Evolutionary conservation across 2,888 invertebrate species (phyloP), one percentile per base, ranked within the genome.

Genomic region (Ophion obscuratus): DNA sequence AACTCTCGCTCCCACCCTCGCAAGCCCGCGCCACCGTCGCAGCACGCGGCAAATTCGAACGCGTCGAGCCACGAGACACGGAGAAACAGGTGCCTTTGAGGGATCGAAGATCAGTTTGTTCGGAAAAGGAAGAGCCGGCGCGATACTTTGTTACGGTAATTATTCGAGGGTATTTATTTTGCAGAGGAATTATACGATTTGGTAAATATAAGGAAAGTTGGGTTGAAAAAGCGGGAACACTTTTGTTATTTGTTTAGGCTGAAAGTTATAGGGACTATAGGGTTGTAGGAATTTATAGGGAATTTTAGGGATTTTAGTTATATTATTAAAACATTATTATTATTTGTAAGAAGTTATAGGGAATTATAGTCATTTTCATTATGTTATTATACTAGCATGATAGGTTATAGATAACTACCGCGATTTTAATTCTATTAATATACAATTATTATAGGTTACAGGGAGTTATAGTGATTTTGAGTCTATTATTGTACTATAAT

Each of bases 11-110:
- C n/a, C 73, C 31, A 11, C 61, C 20, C 2, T 20, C 24, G 24
- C 17, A 14, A 40, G 20, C 31, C 40, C 17, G 73, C 36, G 20
- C 9, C 59, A 73, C 5, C 0, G 5, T n/a, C 36, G 36, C n/a
- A 20, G 17, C n/a, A 9, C 2, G 64, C 75, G 75, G 53, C 47
- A 66, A 53, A 66, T 76, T 76, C 11, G 27, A 76, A 75, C 6
- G 31, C 31, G 31, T 31, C 31, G 31, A 31, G 31, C 14, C 9
- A 47, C 7, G 10, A 3, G 9, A 3, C 11, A 14, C 11, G 11
- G 47, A 14, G 47, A 11, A 17, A 47, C 14, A 3, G 14, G 11
- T 14, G 47, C 14, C 17, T 5, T 53, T 14, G 14, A 5, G 14
- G 14, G 53, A 17, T 4, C 3, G 5, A 0, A 17, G 17, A 53